Percentiles rank a stretch among this genome's conserved stretches.
Conservation (phyloP, 2,797 vertebrate species). For the Clarias laeviceps region DNA sequence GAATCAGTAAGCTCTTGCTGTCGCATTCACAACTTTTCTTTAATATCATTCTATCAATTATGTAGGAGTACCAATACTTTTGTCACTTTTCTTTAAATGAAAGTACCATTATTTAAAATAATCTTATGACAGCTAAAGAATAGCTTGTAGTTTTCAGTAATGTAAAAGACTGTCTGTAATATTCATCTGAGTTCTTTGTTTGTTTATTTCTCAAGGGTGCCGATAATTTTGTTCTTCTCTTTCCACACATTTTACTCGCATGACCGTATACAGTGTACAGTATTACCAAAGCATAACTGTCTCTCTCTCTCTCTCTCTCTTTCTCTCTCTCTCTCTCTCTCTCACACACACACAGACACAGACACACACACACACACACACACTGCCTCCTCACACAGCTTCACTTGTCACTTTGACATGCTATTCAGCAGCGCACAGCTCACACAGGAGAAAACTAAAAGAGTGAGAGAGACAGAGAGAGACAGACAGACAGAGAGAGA, state of each 20-base stretch:
- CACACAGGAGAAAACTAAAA: conserved; percentile 19
- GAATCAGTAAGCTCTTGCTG: neutral
- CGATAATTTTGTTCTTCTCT: neutral
- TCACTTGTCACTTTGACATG: conserved; percentile 50
- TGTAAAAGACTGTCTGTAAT: neutral
- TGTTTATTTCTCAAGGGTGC: neutral
- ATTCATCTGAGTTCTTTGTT: neutral
- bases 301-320: neutral
- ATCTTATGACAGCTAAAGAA: neutral
- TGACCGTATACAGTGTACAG: too few relatives aligned
- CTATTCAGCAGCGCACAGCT: conserved; percentile 47
- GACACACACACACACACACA: neutral
- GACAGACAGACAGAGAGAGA: neutral
- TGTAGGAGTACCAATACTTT: neutral
- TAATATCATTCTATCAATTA: neutral
- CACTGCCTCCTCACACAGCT: conserved; percentile 14
- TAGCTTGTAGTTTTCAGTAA: neutral
- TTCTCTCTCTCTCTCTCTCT: neutral
- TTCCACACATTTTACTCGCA: too few relatives aligned
- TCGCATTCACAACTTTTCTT: neutral
- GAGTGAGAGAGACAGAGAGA: conserved; percentile 21
- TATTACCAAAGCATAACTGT: too few relatives aligned
- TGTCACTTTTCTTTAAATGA: neutral
- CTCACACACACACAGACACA: conserved; percentile 10
- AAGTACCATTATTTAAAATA: neutral